These are phyloP conservation scores for Fragum sueziense DNA, from an alignment of 2,888 invertebrate genomes.

Conservation along the genomic window DNA sequence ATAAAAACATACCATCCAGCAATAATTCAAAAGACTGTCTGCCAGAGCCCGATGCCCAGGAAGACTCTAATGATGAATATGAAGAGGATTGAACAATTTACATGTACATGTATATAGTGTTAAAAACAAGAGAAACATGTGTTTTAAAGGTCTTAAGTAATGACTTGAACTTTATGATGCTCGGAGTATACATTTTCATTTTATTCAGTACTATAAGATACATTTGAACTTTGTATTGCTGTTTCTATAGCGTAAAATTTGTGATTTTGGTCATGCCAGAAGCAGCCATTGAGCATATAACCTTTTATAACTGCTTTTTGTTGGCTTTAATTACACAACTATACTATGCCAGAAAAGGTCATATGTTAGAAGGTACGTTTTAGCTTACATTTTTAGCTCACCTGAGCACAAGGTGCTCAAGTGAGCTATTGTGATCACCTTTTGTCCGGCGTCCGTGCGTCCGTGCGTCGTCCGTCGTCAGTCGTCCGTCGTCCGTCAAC, in stretches of 20 bases:
- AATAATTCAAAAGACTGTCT: not conserved
- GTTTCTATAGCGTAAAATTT: not conserved
- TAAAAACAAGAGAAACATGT: not conserved
- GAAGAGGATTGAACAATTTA: no score
- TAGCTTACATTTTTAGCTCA: no score
- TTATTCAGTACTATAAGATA: not conserved
- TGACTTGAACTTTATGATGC: no score
- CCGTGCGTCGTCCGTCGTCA: no score
- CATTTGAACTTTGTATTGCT: not conserved
- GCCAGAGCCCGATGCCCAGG: not conserved
- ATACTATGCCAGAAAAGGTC: no score
- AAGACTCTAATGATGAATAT: not conserved
- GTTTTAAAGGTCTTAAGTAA: no score
- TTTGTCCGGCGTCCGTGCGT: no score
- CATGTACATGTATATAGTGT: not conserved
- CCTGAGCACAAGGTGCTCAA: no score
- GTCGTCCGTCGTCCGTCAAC: no score
- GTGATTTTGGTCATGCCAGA: slow-evolving; percentile 2
- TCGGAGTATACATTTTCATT: not conserved
- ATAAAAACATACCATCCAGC: not conserved
- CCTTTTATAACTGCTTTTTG: not conserved
- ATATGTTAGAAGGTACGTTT: no score
- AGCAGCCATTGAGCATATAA: not conserved
- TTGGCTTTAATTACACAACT: no score
- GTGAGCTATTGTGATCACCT: no score